Conservation (phyloP, 2,113 vertebrate genomes). For the Hemiprocne comata region DNA sequence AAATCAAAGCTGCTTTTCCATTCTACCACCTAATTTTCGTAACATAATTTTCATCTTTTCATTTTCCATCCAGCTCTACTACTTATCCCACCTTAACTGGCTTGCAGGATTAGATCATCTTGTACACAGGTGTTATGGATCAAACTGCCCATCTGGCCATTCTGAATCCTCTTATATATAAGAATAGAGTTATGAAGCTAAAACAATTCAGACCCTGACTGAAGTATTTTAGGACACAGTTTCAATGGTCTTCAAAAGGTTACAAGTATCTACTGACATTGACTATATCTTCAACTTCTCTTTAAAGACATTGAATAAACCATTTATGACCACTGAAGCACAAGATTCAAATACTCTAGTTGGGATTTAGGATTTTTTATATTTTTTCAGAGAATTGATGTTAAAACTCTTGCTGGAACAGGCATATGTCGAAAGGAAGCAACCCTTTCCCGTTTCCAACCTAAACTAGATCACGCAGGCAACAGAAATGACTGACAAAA, state of each 20-base stretch:
- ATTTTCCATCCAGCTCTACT: neutral
- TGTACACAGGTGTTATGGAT: accelerated
- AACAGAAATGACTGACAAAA: neutral
- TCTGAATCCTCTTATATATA: neutral
- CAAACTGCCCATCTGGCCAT: neutral
- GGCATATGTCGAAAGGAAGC: neutral
- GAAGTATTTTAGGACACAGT: neutral
- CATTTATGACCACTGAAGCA: neutral
- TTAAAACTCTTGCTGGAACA: neutral
- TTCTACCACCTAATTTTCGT: neutral
- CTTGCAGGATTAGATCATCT: neutral
- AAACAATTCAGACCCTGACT: neutral
- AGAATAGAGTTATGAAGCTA: neutral
- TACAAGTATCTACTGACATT: neutral
- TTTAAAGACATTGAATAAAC: neutral
- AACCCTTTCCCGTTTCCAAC: neutral
- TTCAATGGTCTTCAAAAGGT: neutral
- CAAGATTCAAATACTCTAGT: neutral
- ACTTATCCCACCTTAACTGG: neutral
- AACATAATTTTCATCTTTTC: neutral
- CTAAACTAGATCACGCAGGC: neutral
- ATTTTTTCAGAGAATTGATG: neutral
- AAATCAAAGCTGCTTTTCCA: neutral
- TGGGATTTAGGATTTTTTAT: neutral
- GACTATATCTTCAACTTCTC: neutral